Base-by-base conservation (phyloP, 2,888 invertebrate species). In the Dynastes hyllus region DNA sequence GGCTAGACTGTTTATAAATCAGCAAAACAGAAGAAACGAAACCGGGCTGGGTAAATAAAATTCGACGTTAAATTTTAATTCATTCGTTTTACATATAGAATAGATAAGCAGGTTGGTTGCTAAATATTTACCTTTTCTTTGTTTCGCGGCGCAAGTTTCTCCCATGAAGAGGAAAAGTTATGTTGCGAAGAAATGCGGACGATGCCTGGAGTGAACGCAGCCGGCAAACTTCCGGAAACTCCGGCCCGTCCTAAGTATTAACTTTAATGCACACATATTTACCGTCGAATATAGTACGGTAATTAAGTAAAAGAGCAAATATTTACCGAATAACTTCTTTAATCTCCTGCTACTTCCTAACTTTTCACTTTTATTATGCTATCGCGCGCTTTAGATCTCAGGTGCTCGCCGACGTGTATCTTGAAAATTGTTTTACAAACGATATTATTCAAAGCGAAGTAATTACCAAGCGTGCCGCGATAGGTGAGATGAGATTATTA, bases 181-280 rank as follows among this genome's bases (percentile, higher is more conserved):
- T 6, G 22, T 29, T 61, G 27, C 27, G 29, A 27, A 61, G 67
- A 69, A 69, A 69, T 37, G 66, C 13, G 40, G 40, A 37, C 53
- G 53, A 16, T 27, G 50, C 67, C 37, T 6, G 45, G 22, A 45
- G 27, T 32, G 67, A 69, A 69, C 22, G 50, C 50, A 61, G 27
- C 67, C 50, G 51, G 13, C 50, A 51, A 69, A 69, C 50, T 69
- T 69, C 27, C 11, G 27, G 55, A 58, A 71, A 73, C 58, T 73
- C 27, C 27, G 40, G 40, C 22, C 58, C 50, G 11, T 69, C 37
- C 69, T 9, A 73, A 73, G 73, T 73, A 73, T 73, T 73, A 73
- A 73, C 73, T 73, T 73, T 73, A 58, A 61, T 61, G 61, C 73
- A 73, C 61, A 73, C 73, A 73, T 73, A 73, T 61, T 61, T 58